Percentiles rank a stretch among this genome's conserved stretches.
Evolutionary conservation across 2,113 vertebrate species (phyloP).

Genomic region (Rhipidura dahli): DNA sequence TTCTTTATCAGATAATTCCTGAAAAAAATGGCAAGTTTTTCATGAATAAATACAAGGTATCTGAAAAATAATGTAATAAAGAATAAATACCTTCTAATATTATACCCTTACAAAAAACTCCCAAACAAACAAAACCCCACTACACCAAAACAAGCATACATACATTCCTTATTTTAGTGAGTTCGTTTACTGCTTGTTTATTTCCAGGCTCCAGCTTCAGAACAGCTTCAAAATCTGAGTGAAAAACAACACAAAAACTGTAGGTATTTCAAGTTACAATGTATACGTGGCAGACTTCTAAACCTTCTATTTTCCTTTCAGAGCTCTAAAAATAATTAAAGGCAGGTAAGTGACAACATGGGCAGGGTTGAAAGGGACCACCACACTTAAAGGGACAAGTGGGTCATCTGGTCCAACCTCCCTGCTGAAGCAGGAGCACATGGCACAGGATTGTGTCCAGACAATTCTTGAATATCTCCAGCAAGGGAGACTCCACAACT

Average conservation of each 20-base stretch:
- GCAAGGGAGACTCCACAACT: accelerated
- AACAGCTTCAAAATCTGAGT: slow-evolving; percentile 88
- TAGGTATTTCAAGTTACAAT: not conserved
- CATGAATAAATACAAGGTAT: not conserved
- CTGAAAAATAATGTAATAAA: not conserved
- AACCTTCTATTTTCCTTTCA: not conserved
- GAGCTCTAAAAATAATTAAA: not conserved
- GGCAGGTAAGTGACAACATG: not conserved
- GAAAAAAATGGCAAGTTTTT: slow-evolving; percentile 10
- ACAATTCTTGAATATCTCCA: not conserved
- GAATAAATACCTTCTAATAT: not conserved
- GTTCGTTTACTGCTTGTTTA: slow-evolving; percentile 90
- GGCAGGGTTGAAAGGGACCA: not conserved
- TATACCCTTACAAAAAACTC: not conserved
- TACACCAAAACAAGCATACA: not conserved
- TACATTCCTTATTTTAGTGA: slow-evolving; percentile 87
- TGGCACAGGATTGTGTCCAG: not conserved
- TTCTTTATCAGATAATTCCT: slow-evolving; percentile 76
- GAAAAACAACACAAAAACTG: not conserved
- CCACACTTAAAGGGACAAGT: not conserved
- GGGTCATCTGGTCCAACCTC: not conserved
- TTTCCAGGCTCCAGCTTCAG: slow-evolving; percentile 93
- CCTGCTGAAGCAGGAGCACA: not conserved
- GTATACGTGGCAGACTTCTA: not conserved
- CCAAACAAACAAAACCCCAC: not conserved